Evolutionary conservation across 2,888 invertebrate species (phyloP).

Genomic region (Scaptodrosophila latifasciaeformis): DNA sequence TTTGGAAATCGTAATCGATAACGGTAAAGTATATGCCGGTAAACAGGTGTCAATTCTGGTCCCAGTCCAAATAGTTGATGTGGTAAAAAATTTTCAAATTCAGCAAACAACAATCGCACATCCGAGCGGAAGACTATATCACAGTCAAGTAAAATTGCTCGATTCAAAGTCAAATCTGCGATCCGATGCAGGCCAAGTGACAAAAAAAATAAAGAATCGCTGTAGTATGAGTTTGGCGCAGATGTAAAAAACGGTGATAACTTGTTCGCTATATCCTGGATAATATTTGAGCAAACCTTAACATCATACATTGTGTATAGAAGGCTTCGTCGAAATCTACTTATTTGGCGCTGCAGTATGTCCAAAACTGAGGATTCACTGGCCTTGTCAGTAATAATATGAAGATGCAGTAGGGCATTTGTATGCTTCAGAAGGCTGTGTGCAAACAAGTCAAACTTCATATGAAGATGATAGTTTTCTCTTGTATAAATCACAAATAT

Average conservation of each 20-base stretch:
- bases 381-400: conserved; percentile 79
- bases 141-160: conserved; percentile 84
- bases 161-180: conserved; percentile 78
- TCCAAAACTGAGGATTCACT: conserved; percentile 78
- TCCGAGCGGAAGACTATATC: conserved; percentile 85
- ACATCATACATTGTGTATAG: conserved; percentile 79
- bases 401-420: conserved; percentile 77
- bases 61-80: conserved; percentile 83
- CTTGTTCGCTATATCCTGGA: conserved; percentile 80
- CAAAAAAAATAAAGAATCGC: conserved; percentile 85
- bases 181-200: conserved; percentile 84
- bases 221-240: conserved; percentile 83
- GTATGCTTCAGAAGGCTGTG: conserved; percentile 72
- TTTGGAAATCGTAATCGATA: conserved; percentile 81
- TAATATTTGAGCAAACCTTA: conserved; percentile 77
- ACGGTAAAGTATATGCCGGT: conserved; percentile 82
- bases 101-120: conserved; percentile 79
- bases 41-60: conserved; percentile 86
- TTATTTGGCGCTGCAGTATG: conserved; percentile 74
- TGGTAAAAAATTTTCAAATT: conserved; percentile 81
- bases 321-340: conserved; percentile 74
- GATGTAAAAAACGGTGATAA: conserved; percentile 84
- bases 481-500: conserved; percentile 74
- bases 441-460: conserved; percentile 73
- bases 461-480: conserved; percentile 72